Conservation (phyloP, 2,113 vertebrate species). For the Phalacrocorax pelagicus region DNA sequence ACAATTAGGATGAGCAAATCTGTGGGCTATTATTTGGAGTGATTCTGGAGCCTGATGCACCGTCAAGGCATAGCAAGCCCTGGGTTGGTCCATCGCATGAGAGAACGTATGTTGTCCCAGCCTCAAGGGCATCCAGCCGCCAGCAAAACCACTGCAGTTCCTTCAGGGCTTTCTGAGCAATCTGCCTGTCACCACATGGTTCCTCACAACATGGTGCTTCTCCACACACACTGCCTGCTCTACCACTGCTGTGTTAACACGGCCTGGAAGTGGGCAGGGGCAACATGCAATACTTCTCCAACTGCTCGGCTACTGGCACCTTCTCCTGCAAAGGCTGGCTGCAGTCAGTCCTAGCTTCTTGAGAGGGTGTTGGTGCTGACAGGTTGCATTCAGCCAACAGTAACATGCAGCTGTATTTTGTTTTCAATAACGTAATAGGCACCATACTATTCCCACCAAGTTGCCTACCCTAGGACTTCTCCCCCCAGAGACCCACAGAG, state of each 20-base stretch:
- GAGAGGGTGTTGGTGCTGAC: not conserved
- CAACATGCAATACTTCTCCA: not conserved
- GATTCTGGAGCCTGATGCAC: not conserved
- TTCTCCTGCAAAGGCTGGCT: not conserved
- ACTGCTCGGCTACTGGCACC: not conserved
- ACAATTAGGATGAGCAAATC: not conserved
- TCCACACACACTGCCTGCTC: not conserved
- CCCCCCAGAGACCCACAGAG: not conserved
- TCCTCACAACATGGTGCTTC: not conserved
- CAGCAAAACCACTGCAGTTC: not conserved
- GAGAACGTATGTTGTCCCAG: not conserved
- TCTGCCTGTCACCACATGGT: not conserved
- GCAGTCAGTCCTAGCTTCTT: not conserved
- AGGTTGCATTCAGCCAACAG: constrained; percentile 17
- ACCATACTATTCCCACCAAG: not conserved
- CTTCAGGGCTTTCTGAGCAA: not conserved
- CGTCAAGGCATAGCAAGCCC: not conserved
- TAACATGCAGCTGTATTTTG: not conserved
- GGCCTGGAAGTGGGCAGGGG: not conserved
- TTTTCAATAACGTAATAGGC: not conserved
- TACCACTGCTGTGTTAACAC: not conserved
- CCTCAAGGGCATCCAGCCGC: not conserved
- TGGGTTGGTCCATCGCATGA: not conserved
- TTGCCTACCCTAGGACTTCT: not conserved
- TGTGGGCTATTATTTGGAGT: not conserved